Base-by-base conservation (phyloP, 2,888 invertebrate species). In the Drosophila barbarae region DNA sequence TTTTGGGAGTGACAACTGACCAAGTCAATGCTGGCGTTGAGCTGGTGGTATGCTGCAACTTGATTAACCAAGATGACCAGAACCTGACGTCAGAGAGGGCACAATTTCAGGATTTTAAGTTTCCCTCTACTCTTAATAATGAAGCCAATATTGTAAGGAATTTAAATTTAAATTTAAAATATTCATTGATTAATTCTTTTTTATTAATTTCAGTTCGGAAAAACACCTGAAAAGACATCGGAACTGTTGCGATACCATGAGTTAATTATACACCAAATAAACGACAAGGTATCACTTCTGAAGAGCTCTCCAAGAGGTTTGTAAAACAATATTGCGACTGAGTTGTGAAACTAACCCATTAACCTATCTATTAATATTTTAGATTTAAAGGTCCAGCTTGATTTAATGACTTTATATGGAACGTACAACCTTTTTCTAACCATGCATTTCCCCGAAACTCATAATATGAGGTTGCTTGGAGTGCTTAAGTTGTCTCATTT, bases 401-500 rank as follows among this genome's bases (percentile, higher is more conserved):
- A 76, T 4, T 47, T 80, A 42, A 60, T 61, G 6, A 64, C 78
- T 7, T 44, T 76, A 28, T 73, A 75, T 54, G 68, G 69, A 10
- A 76, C 76, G 32, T 70, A 75, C 51, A 73, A 68, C 51, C 56
- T 54, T 12, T 71, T 74, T 61, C 50, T 69, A 5, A 56, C 56
- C 3, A 38, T 67, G 35, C 59, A 69, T 54, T 84, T 77, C 42
- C 53, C 58, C 4, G 69, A 73, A 15, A 56, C 54, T 12, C 73
- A 79, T 51, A 76, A 79, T 8, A 15, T 70, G 13, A 72, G 77
- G 12, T 63, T 84, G 30, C 15, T 51, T 18, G 60, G 63, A 8
- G 72, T 69, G 8, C 57, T 84, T 2, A 71, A 66, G 36, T 73
- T 79, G 38, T 70, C 79, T 0, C 66, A 71, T 49, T 84, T 74